These are phyloP conservation scores for Eupithecia centaureata DNA, from an alignment of 2,888 invertebrate species.

Conservation along the genomic window DNA sequence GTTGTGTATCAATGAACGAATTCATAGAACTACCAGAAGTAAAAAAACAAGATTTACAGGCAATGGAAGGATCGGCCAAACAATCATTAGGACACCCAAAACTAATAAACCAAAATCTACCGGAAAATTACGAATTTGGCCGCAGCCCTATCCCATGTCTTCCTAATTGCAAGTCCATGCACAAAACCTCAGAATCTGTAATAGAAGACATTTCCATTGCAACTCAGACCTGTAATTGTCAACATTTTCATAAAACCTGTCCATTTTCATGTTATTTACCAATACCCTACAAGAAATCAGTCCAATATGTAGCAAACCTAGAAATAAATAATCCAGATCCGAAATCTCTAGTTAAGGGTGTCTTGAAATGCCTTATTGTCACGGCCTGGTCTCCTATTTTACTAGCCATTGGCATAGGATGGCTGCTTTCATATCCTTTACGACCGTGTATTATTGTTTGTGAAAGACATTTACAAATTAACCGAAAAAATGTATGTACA, in stretches of 20 bases:
- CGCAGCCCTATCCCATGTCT: background rate
- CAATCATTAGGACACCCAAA: background rate
- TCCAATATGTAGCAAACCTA: background rate
- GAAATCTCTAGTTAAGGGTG: background rate
- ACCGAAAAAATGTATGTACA: background rate
- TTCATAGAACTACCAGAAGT: background rate
- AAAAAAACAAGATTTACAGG: background rate
- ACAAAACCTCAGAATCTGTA: background rate
- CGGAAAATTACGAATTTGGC: background rate
- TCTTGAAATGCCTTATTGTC: background rate
- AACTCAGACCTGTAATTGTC: background rate
- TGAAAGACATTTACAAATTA: background rate
- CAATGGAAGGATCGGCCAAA: background rate
- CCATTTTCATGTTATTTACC: background rate
- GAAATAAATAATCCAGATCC: constrained; percentile 1
- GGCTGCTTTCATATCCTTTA: background rate
- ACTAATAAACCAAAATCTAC: background rate
- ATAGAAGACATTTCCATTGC: background rate
- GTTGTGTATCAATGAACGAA: background rate
- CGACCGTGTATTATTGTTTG: background rate
- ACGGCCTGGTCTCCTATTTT: background rate
- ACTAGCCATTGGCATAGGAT: background rate
- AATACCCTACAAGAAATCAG: background rate
- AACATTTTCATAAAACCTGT: background rate
- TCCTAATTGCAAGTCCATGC: background rate